Conservation (phyloP, 2,888 invertebrate species). For the Limnephilus rhombicus region DNA sequence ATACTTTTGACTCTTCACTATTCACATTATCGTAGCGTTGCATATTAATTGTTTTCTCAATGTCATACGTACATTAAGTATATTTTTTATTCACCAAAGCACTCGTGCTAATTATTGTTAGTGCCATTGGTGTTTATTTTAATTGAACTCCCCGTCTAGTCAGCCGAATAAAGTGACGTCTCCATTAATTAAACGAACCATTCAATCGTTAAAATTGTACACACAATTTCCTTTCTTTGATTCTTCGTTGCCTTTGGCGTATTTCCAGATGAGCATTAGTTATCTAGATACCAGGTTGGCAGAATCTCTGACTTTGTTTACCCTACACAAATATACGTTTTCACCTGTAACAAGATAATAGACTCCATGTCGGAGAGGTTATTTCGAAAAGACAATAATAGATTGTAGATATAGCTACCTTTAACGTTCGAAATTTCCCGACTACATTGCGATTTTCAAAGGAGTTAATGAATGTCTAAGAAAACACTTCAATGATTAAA, state of each 20-base stretch:
- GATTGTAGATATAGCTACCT: neutral
- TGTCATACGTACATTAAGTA: neutral
- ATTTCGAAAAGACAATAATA: neutral
- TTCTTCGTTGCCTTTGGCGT: neutral
- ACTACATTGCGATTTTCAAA: neutral
- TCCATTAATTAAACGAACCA: constrained; percentile 18
- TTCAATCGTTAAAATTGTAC: constrained; percentile 38
- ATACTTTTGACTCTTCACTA: neutral
- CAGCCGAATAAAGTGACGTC: neutral
- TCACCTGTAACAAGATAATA: neutral
- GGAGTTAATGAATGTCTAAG: neutral
- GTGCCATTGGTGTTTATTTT: neutral
- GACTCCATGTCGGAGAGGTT: neutral
- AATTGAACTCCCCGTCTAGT: neutral
- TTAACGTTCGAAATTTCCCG: neutral
- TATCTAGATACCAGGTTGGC: neutral
- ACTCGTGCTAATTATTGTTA: neutral
- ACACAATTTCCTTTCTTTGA: neutral
- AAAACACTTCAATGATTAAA: constrained; percentile 1
- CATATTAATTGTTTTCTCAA: neutral
- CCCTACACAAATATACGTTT: neutral
- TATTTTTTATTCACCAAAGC: neutral
- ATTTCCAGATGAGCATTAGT: neutral
- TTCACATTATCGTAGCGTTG: neutral
- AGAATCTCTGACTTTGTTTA: neutral